Base-by-base conservation (phyloP, 53 echinoderm and acorn worm species). In the Glandiceps talaboti region DNA sequence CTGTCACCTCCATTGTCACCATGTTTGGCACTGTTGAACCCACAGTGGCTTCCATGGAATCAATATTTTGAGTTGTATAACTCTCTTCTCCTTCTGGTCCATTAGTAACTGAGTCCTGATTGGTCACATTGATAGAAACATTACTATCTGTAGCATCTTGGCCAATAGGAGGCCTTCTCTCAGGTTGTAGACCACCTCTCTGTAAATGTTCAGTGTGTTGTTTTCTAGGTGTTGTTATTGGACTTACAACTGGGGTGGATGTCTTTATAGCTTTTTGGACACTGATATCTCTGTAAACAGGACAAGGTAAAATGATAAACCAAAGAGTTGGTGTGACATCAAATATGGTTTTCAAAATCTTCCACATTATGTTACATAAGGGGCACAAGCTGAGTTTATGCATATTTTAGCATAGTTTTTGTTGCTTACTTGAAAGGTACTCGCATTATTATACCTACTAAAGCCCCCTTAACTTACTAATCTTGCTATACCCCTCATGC, bases 211-310 rank as follows among this genome's bases (percentile, higher is more conserved):
- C 82, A 25, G 78, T 32, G 31, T 27, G 82, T 73, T 81, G 76
- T 82, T 92, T 92, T 32, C 30, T 79, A 30, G 92, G 92, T 0
- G 92, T 81, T 27, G 76, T 78, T 33, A 92, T 81, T 0, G 92
- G 92, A 78, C 92, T 92, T 14, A 92, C 80, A 25, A 33, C 83
- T 0, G 92, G 89, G 0, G 92, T 92, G 1, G 92, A 92, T 75
- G 82, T 85, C 31, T 87, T 92, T 31, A 86, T 89, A 27, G 83
- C 29, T 28, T 78, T 83, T 14, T 89, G 83, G 0, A 85, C 31
- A 1, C 75, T 78, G 26, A 92, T 82, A 33, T 90, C 88, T 33
- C 92, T 89, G 74, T 30, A 75, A 27, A 27, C 64, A 75, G 29
- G 6, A 45, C n/a, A n/a, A n/a, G n/a, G n/a, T n/a, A n/a, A n/a